Conservation (phyloP, 2,113 vertebrate species). For the Hyla sarda region DNA sequence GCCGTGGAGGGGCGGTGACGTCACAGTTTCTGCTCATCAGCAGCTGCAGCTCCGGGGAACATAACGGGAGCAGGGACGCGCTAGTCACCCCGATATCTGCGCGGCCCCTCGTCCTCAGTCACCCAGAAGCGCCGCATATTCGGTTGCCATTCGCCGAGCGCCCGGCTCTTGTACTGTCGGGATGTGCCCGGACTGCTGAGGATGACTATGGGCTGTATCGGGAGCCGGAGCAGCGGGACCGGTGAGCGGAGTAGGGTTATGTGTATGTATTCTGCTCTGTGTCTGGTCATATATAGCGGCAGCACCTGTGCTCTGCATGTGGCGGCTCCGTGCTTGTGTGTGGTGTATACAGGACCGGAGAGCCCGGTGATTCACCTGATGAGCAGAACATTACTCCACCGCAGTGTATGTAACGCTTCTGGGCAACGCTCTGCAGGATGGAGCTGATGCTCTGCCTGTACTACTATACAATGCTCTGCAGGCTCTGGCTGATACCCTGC, state of each 20-base stretch:
- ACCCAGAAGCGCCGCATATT: too few relatives aligned
- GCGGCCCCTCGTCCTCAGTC: neutral
- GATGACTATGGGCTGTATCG: slow-evolving; percentile 56
- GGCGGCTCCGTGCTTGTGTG: too few relatives aligned
- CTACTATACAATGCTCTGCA: too few relatives aligned
- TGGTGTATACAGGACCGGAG: neutral
- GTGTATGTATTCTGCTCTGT: too few relatives aligned
- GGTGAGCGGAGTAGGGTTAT: slow-evolving; percentile 43
- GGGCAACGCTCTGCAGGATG: neutral
- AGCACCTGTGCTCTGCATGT: neutral
- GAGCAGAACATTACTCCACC: neutral
- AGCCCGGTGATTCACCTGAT: slow-evolving; percentile 25
- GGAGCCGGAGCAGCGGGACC: slow-evolving; percentile 58
- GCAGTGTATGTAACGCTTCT: slow-evolving; percentile 13
- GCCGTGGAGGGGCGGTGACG: slow-evolving; percentile 51
- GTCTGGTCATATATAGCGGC: too few relatives aligned
- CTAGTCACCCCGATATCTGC: neutral
- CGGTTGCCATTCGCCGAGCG: too few relatives aligned
- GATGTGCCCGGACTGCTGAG: slow-evolving; percentile 49
- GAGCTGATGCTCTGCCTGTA: neutral
- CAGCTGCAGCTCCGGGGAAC: slow-evolving; percentile 58
- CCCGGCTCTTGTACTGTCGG: neutral
- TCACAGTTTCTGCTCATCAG: slow-evolving; percentile 53
- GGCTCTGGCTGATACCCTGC: too few relatives aligned
- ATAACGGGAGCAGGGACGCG: slow-evolving; percentile 4